Base-by-base conservation (phyloP, 2,797 vertebrate species). In the Periparus ater region DNA sequence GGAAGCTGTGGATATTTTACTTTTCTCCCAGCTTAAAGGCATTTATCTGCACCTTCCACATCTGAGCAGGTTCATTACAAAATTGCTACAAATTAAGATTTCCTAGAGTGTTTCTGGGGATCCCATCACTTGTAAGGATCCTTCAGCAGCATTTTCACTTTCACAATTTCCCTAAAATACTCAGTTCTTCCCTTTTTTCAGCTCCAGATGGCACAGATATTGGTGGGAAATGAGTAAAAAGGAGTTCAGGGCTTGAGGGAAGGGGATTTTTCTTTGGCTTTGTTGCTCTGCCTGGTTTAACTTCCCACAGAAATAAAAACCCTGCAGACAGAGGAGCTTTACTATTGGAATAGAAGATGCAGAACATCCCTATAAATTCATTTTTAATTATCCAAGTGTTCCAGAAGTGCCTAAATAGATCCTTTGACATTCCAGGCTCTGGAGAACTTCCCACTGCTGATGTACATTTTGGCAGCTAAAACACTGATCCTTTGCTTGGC, bases 381-480 rank as follows among this genome's bases (percentile, higher is more conserved):
- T 58, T 91, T 94, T 79, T 60, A 72, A 55, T 55, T 84, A 23
- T 57, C 55, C 61, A 44, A 54, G 27, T 30, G 23, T 91, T 85
- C 50, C 92, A 63, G 81, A 83, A 67, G 57, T 83, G 34, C 55
- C 65, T 93, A 53, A 91, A 91, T 54, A 20, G 10, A 38, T 72
- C 68, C 36, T 77, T 63, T 75, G 86, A 48, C 85, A 36, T 89
- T 96, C 23, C 94, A 99, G 99, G 99, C 93, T 73, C 95, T 99
- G 91, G 99, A 99, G 22, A 99, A 98, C 5, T 97, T 99, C 77
- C 99, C 99, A 1, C 12, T 99, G 94, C 98, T 99, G 81, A 96
- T 99, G 71, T 99, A 99, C 97, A 99, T 99, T 96, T 94, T 99
- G 95, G 99, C 99, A 55, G 98, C 99, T 38, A 99, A 99, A 96